phyloP scores from a whole-genome alignment of 2,888 invertebrate species.

The Drepana falcataria region DNA sequence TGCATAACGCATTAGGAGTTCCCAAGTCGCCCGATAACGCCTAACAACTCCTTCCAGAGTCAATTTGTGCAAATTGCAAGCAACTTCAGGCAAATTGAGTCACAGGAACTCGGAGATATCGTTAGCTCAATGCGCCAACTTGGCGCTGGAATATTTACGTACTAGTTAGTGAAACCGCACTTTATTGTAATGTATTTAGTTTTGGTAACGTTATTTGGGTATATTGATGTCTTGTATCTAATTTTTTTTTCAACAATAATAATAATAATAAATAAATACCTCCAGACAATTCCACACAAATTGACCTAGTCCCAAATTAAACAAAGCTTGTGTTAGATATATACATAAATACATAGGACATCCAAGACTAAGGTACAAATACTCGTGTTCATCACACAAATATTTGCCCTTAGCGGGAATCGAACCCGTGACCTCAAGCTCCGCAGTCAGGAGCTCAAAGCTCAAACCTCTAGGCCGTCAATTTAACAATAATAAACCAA shows the following conservation, averaged over 20 bases:
- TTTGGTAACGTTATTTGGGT: not conserved
- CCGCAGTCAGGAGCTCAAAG: too few relatives aligned
- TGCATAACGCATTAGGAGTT: constrained; percentile 6
- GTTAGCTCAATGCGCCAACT: constrained; percentile 36
- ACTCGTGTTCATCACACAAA: too few relatives aligned
- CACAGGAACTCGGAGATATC: constrained; percentile 48
- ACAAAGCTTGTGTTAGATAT: too few relatives aligned
- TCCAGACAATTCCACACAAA: too few relatives aligned
- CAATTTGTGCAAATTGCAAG: constrained; percentile 60
- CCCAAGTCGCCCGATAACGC: constrained; percentile 35
- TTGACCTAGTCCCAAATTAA: too few relatives aligned
- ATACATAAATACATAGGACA: too few relatives aligned
- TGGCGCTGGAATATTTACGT: constrained; percentile 17
- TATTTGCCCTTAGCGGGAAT: too few relatives aligned
- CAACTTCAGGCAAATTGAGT: constrained; percentile 47
- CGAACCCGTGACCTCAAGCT: too few relatives aligned
- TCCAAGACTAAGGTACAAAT: too few relatives aligned
- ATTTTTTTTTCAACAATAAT: not conserved
- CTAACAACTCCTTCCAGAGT: constrained; percentile 35
- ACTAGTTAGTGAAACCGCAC: constrained; percentile 11
- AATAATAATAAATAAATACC: too few relatives aligned
- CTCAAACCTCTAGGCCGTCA: too few relatives aligned
- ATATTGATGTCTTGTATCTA: not conserved
- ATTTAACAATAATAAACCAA: too few relatives aligned
- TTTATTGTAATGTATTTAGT: constrained; percentile 2